phyloP scores from a whole-genome alignment of 2,797 vertebrate species.

The Hirundo rustica region DNA sequence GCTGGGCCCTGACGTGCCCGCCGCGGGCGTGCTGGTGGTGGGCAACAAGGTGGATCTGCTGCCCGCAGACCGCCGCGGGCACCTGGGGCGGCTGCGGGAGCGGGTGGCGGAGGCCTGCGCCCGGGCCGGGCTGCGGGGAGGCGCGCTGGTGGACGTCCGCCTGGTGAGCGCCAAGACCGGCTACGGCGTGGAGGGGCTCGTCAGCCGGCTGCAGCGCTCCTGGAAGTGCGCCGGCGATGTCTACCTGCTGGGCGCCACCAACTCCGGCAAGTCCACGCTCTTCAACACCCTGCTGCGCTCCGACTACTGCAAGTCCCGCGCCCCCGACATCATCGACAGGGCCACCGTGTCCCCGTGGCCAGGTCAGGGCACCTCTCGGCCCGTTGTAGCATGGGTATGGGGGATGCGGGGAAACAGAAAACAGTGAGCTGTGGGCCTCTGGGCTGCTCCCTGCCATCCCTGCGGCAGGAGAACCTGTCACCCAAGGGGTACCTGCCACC shows the following conservation, averaged over 20 bases:
- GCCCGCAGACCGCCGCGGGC: conserved; percentile 77
- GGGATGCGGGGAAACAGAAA: rapidly evolving
- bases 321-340: conserved; percentile 75
- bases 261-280: conserved; percentile 91
- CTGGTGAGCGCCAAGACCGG: conserved; percentile 94
- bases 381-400: rapidly evolving
- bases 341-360: conserved; percentile 94
- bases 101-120: conserved; percentile 73
- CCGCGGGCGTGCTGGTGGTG: conserved; percentile 77
- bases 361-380: conserved; percentile 64
- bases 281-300: conserved; percentile 89
- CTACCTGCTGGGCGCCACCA: conserved; percentile 88
- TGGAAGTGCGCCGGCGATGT: conserved; percentile 90
- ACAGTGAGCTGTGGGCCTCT: rapidly evolving
- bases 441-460: rapidly evolving
- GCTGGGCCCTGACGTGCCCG: conserved; percentile 21
- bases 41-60: conserved; percentile 91
- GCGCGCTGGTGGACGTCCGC: conserved; percentile 77
- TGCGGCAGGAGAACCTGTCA: too few relatives aligned
- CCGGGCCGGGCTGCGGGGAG: conserved; percentile 63
- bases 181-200: conserved; percentile 86
- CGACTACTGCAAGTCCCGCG: conserved; percentile 89
- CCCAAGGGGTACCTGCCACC: rapidly evolving
- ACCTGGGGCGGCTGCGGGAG: conserved; percentile 79
- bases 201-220: conserved; percentile 84